phyloP scores from a whole-genome alignment of 2,113 vertebrate species.

The Menura novaehollandiae region DNA sequence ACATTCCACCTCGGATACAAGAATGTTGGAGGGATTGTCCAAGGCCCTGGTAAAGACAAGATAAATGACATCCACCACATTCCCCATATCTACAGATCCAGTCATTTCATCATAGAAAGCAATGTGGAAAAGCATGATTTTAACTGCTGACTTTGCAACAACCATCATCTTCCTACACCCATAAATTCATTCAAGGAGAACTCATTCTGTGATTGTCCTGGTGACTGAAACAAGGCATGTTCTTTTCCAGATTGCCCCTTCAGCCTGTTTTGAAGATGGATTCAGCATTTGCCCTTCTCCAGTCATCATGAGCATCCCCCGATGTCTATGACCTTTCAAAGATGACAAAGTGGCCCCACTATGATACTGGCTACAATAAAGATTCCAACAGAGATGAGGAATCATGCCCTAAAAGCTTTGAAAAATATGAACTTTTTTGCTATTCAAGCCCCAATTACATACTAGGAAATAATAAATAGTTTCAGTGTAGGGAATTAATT shows the following conservation, averaged over 20 bases:
- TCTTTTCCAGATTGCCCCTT: not conserved
- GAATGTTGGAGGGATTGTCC: not conserved
- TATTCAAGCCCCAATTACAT: not conserved
- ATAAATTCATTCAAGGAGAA: not conserved
- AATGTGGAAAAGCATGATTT: not conserved
- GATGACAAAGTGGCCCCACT: not conserved
- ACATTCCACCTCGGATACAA: not conserved
- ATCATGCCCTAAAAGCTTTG: not conserved
- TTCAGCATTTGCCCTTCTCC: not conserved
- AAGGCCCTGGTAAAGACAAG: not conserved
- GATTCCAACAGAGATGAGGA: not conserved
- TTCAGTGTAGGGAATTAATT: slow-evolving; percentile 42
- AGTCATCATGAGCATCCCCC: not conserved
- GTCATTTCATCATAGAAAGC: not conserved
- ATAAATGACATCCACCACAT: not conserved
- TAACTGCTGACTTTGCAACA: not conserved
- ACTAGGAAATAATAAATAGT: slow-evolving; percentile 43
- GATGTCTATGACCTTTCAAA: not conserved
- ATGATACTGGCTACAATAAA: not conserved
- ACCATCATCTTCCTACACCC: not conserved
- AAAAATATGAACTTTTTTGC: slow-evolving; percentile 17
- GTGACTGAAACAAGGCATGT: not conserved
- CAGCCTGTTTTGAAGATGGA: not conserved
- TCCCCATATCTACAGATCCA: not conserved
- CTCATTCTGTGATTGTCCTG: not conserved